Evolutionary conservation across 1,140 invertebrate genomes (phyloP), one percentile per base, ranked within the genome.

Genomic region (Lasioglossum baleicum): DNA sequence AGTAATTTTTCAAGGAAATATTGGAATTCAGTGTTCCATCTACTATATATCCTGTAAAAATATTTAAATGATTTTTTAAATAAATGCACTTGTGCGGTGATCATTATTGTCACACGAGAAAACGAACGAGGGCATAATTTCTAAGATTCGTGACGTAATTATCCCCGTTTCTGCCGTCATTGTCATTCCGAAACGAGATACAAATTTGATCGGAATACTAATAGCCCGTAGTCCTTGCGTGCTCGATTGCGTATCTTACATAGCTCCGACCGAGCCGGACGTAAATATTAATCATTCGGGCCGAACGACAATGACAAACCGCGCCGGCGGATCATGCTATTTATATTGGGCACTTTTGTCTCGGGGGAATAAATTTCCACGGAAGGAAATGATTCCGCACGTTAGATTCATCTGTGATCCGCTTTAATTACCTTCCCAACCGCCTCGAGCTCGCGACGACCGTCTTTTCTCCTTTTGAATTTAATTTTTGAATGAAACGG

Each of bases 341-440:
- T 77, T 64, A 71, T 40, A 48, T 7, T 51, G 35, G 31, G 2
- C 13, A 35, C 8, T 5, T 42, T 44, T 48, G n/a, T 51, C n/a
- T 11, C 0, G 58, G 20, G 8, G 8, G 58, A 64, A 77, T 53
- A 40, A 40, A 68, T 77, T 22, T 35, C 8, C 56, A 7, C 8
- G 4, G 31, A 2, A 53, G 26, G 40, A 63, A 71, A 71, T 60
- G 48, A 71, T 71, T 26, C 31, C 31, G 13, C n/a, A 42, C 26
- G n/a, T 71, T 71, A 70, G 15, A 60, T 53, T 42, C 40, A 44
- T 42, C 70, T 40, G 44, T 56, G 58, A 63, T 63, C 67, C 58
- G 48, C 51, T 77, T 77, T 77, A 77, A 77, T 77, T 77, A 63
- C 75, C 75, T 35, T 64, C 53, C 53, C 31, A 11, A 58, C n/a